Conservation (phyloP, 2,113 vertebrate species). For the Dasyornis broadbenti region DNA sequence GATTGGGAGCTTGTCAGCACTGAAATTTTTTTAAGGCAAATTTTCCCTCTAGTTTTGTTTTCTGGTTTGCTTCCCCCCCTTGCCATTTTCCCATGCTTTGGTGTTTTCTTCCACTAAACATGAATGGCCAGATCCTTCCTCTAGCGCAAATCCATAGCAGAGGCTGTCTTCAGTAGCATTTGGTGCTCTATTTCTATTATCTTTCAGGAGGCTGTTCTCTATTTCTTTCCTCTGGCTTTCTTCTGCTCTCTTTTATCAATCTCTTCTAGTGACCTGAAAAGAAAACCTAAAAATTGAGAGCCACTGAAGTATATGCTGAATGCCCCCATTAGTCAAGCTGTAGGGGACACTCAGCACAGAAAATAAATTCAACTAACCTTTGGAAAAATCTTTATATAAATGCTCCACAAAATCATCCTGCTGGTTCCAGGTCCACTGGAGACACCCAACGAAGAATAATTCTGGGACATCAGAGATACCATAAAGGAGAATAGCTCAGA, state of each 20-base stretch:
- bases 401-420: conserved; percentile 35
- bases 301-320: conserved; percentile 37
- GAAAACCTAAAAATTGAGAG: conserved; percentile 21
- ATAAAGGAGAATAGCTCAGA: not conserved
- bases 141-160: not conserved
- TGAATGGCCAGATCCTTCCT: not conserved
- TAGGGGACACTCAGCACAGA: conserved; percentile 12
- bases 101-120: not conserved
- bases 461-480: not conserved
- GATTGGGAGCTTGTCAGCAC: not conserved
- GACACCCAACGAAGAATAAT: conserved; percentile 26
- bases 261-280: conserved; percentile 44
- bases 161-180: not conserved
- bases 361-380: conserved; percentile 25
- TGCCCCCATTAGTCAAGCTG: conserved; percentile 46
- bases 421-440: conserved; percentile 22
- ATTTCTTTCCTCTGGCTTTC: conserved; percentile 37
- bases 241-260: conserved; percentile 44
- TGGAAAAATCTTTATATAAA: conserved; percentile 50
- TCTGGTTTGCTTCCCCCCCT: not conserved
- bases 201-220: conserved; percentile 2
- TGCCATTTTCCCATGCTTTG: not conserved
- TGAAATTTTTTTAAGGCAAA: not conserved
- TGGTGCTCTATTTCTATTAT: not conserved
- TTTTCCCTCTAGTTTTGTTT: not conserved